These are phyloP conservation scores for Carcharodon carcharias DNA, from an alignment of 2,797 vertebrate genomes.

Conservation along the genomic window DNA sequence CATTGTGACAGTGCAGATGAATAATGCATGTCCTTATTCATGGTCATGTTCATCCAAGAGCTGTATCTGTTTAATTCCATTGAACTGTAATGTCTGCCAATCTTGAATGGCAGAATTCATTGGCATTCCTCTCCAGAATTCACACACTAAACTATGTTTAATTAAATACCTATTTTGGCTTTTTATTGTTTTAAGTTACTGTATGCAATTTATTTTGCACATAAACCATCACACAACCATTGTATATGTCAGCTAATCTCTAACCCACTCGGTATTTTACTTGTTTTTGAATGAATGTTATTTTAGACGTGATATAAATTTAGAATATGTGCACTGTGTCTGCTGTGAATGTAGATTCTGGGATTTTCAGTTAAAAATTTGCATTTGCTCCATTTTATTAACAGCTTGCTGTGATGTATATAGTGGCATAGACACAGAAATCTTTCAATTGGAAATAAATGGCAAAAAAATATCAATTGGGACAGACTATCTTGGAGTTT, in stretches of 20 bases:
- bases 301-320: background rate
- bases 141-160: background rate
- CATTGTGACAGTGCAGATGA: background rate
- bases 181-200: background rate
- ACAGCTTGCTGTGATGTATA: background rate
- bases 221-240: background rate
- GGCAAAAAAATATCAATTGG: background rate
- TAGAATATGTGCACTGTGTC: background rate
- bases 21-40: background rate
- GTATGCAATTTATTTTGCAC: background rate
- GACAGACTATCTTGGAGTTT: background rate
- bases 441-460: background rate
- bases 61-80: background rate
- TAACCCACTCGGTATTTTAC: background rate
- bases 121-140: background rate
- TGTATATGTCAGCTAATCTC: background rate
- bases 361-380: background rate
- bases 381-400: background rate
- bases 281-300: background rate
- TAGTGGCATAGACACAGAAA: background rate
- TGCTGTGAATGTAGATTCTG: background rate
- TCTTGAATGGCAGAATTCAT: background rate
- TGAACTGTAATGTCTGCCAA: background rate
- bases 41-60: constrained; percentile 13
- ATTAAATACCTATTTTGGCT: background rate